phyloP scores from a whole-genome alignment of 2,888 invertebrate genomes.

The Microchrysa polita region DNA sequence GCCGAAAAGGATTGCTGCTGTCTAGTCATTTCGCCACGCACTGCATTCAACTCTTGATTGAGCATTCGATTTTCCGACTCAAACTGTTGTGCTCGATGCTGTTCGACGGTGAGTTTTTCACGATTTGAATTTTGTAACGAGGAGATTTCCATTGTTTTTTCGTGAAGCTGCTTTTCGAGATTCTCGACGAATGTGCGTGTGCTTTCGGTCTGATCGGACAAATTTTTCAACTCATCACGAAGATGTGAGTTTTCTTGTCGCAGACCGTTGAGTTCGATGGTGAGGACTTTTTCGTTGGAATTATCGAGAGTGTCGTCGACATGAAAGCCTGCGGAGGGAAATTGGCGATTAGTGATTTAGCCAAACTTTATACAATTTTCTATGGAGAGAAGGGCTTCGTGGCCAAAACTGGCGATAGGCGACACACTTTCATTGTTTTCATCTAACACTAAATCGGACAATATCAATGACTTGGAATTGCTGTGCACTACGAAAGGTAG shows the following conservation, averaged over 20 bases:
- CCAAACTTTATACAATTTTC: no score
- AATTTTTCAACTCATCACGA: slow-evolving; percentile 55
- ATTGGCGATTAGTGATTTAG: no score
- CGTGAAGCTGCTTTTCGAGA: slow-evolving; percentile 40
- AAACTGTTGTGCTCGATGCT: slow-evolving; percentile 64
- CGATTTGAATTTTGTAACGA: slow-evolving; percentile 26
- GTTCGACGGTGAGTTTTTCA: slow-evolving; percentile 63
- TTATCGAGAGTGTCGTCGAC: slow-evolving; percentile 51
- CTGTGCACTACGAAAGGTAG: no score
- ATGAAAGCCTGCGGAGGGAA: not conserved
- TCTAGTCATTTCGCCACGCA: slow-evolving; percentile 62
- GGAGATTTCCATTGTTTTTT: slow-evolving; percentile 30
- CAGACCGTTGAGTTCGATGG: slow-evolving; percentile 71
- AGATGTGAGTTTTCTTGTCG: slow-evolving; percentile 60
- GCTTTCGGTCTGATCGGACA: slow-evolving; percentile 54
- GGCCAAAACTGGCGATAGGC: no score
- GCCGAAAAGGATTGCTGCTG: slow-evolving; percentile 57
- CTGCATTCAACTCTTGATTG: slow-evolving; percentile 61
- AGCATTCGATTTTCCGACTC: slow-evolving; percentile 62
- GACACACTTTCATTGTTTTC: no score
- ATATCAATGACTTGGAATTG: no score
- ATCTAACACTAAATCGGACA: no score
- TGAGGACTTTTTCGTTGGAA: slow-evolving; percentile 60
- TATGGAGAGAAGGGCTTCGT: no score
- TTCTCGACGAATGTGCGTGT: slow-evolving; percentile 46